Evolutionary conservation across 2,113 vertebrate genomes (phyloP).

Genomic region (Potamarius usumacintae): DNA sequence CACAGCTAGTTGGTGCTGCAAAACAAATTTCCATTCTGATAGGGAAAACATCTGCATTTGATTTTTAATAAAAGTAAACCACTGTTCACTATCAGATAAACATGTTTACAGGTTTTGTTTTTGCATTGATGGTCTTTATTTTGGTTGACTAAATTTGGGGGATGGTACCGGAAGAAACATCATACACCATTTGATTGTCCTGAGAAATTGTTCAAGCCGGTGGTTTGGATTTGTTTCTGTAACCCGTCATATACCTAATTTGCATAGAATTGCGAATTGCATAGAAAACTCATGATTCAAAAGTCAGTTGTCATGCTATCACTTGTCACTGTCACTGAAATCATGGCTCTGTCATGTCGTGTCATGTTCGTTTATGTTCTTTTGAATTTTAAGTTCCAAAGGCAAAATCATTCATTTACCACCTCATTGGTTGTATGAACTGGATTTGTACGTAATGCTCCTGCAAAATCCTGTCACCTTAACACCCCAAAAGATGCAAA

Average conservation of each 20-base stretch:
- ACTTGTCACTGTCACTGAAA: neutral
- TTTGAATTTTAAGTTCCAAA: neutral
- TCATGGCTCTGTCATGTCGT: neutral
- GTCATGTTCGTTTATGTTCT: neutral
- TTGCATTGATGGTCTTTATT: neutral
- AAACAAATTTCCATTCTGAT: neutral
- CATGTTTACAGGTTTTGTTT: too few relatives aligned
- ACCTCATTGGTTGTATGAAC: neutral
- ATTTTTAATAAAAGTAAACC: neutral
- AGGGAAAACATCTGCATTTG: neutral
- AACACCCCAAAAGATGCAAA: neutral
- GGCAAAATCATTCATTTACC: neutral
- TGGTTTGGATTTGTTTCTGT: neutral
- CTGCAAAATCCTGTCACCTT: neutral
- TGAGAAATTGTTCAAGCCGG: neutral
- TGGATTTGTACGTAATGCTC: neutral
- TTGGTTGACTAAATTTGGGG: neutral
- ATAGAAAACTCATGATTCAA: neutral
- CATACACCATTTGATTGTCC: neutral
- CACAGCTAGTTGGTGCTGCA: too few relatives aligned
- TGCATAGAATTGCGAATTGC: neutral
- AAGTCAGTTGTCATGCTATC: neutral
- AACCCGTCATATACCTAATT: neutral
- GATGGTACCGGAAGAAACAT: neutral
- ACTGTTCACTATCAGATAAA: neutral